Evolutionary conservation across 2,113 vertebrate species (phyloP).

Genomic region (Emydocephalus ijimae): DNA sequence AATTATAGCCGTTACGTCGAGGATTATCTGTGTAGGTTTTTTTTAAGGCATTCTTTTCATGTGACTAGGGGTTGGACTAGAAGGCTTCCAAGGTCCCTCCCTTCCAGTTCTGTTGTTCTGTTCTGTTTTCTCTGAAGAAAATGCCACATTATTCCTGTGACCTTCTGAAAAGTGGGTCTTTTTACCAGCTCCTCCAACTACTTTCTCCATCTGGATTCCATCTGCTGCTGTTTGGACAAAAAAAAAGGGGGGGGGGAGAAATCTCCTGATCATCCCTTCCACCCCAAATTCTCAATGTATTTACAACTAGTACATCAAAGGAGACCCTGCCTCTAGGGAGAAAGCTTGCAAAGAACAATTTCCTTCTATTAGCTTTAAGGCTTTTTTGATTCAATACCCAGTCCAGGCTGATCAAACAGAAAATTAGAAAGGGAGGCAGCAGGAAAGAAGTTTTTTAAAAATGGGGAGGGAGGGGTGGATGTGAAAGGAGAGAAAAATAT

Average conservation of each 20-base stretch:
- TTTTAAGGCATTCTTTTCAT: neutral
- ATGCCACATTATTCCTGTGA: neutral
- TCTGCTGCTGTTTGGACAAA: constrained; percentile 53
- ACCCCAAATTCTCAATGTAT: constrained; percentile 49
- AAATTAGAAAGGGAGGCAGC: fast-evolving
- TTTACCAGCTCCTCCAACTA: neutral
- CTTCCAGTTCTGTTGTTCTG: neutral
- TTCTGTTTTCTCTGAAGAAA: neutral
- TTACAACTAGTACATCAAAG: constrained; percentile 67
- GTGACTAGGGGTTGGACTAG: neutral
- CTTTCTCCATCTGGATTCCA: constrained; percentile 66
- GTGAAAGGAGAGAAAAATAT: neutral
- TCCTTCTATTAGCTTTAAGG: constrained; percentile 45
- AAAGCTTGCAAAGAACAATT: constrained; percentile 32
- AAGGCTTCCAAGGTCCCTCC: neutral
- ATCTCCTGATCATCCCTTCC: constrained; percentile 32
- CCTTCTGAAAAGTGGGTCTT: neutral
- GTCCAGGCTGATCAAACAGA: neutral
- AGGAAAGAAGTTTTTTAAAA: neutral
- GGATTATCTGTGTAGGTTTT: neutral
- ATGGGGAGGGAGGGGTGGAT: too few species aligned
- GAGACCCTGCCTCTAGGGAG: constrained; percentile 33
- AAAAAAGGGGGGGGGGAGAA: neutral
- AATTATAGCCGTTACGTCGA: neutral
- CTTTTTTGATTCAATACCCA: neutral